These are phyloP conservation scores for Elanoides forficatus DNA, from an alignment of 2,113 vertebrate genomes.

Conservation along the genomic window DNA sequence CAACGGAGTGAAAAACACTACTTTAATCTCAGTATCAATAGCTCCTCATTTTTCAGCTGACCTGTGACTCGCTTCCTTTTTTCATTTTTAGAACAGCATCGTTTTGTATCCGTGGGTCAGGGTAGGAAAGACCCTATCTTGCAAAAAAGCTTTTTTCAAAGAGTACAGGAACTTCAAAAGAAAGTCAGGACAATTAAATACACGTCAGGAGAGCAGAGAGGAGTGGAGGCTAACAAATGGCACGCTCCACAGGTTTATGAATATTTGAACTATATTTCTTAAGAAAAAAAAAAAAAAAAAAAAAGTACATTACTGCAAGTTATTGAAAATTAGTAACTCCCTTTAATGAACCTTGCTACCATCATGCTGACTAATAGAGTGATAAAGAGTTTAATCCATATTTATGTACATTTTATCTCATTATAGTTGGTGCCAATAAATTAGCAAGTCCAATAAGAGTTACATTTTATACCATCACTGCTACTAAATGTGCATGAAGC, in stretches of 20 bases:
- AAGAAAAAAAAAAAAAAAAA: not conserved
- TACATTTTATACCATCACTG: not conserved
- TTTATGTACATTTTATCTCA: conserved; percentile 15
- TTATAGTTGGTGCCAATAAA: not conserved
- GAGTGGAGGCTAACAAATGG: not conserved
- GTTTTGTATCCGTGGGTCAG: fast-evolving
- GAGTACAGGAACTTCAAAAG: not conserved
- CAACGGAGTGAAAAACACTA: not conserved
- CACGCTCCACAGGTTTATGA: not conserved
- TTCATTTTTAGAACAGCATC: not conserved
- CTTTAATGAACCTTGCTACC: conserved; percentile 8
- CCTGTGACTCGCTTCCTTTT: not conserved
- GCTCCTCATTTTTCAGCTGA: not conserved
- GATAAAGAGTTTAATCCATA: conserved; percentile 24
- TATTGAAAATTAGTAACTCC: not conserved
- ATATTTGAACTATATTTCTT: not conserved
- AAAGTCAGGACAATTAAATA: not conserved
- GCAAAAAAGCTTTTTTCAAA: not conserved
- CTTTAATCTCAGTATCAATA: not conserved
- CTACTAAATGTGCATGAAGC: not conserved
- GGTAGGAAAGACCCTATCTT: not conserved
- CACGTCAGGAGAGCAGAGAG: not conserved
- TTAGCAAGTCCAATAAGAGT: conserved; percentile 10
- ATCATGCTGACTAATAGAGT: not conserved
- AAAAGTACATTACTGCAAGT: not conserved